Evolutionary conservation across 1,140 invertebrate genomes (phyloP), one percentile per base, ranked within the genome.

Genomic region (Rhynchophorus ferrugineus): DNA sequence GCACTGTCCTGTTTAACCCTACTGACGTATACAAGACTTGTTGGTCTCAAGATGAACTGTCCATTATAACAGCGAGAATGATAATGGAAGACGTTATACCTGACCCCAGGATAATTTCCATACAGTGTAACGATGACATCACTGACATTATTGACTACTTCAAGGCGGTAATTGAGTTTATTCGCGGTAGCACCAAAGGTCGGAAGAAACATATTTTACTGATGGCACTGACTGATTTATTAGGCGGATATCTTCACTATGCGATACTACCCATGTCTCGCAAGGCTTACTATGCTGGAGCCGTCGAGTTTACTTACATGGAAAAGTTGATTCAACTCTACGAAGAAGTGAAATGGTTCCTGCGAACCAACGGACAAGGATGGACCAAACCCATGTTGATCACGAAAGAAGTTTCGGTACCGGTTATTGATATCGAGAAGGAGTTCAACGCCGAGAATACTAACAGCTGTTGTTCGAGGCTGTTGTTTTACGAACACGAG

Each of bases 271-370:
- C 79, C 2, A 61, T 74, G 1, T 74, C 74, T 2, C 72, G 71
- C 56, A 74, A 75, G 54, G 74, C 78, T 3, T 81, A 75, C 62
- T 81, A 81, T 46, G 74, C 78, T 8, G 79, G 79, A 0, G 75
- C 75, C 48, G 69, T 80, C 14, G 69, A 77, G 37, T 80, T 74
- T 59, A 65, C 64, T 21, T 73, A 72, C 49, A 74, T 74, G 21
- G 70, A 69, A 54, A 69, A 72, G 44, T 55, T 80, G 2, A 73
- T 77, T 47, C 71, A 77, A 33, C 71, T 79, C 14, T 75, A 71
- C 49, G 72, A 76, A 13, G 70, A 76, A 29, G 36, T 79, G 5
- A 80, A 80, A 57, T 59, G 61, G 36, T 73, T 71, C 49, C 64
- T 81, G 29, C 70, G 73, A 11, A 79, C 75, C 0, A 74, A 77